Conservation (phyloP, 2,113 vertebrate genomes). For the Dinomys branickii region DNA sequence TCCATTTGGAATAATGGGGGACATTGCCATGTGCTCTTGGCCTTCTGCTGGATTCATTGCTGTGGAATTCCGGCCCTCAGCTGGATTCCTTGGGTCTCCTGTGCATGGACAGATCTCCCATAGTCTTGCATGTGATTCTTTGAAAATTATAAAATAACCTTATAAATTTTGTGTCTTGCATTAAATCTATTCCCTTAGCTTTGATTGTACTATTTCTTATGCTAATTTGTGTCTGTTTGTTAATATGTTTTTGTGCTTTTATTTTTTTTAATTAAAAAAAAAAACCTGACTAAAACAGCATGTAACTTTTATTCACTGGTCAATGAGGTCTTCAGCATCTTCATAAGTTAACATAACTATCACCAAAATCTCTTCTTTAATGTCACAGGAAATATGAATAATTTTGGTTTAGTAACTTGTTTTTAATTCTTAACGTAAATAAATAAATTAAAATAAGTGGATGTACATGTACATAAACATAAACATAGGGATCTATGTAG, state of each 20-base stretch:
- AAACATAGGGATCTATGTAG: neutral
- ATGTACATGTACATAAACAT: neutral
- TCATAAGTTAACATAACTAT: neutral
- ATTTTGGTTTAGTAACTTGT: neutral
- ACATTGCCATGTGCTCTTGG: neutral
- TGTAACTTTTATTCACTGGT: neutral
- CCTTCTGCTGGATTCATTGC: neutral
- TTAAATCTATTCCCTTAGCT: neutral
- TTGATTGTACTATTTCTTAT: too few species aligned
- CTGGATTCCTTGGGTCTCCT: neutral
- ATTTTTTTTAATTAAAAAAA: too few species aligned
- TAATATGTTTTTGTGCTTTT: too few species aligned
- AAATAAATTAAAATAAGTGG: neutral
- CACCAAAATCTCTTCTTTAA: neutral
- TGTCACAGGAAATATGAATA: neutral
- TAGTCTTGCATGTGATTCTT: neutral
- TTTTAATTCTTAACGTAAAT: neutral
- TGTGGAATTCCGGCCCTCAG: neutral
- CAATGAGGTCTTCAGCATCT: neutral
- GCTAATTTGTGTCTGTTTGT: too few species aligned
- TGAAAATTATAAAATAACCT: neutral
- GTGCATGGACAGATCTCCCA: neutral
- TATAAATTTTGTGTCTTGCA: neutral
- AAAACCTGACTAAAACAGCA: neutral
- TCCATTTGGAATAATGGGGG: neutral